Percentiles rank a stretch among this genome's conserved stretches.
phyloP scores from a whole-genome alignment of 2,888 invertebrate genomes.

The Microplitis manilae region DNA sequence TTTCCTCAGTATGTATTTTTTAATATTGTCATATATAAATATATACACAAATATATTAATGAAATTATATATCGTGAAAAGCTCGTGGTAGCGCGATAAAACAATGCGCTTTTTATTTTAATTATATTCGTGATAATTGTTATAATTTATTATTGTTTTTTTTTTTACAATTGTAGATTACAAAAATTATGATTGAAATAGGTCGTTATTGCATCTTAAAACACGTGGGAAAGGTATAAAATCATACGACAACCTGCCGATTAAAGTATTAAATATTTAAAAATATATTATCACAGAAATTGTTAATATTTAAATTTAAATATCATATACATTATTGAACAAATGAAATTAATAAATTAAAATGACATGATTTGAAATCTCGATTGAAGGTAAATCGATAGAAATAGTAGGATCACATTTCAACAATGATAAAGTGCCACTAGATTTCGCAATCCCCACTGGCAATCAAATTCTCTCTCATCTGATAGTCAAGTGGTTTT shows the following conservation, averaged over 20 bases:
- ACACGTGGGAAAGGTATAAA: conserved; percentile 73
- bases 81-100: conserved; percentile 48
- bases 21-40: conserved; percentile 30
- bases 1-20: conserved; percentile 44
- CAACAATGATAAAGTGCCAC: conserved; percentile 5
- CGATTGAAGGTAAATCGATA: neutral
- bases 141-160: neutral
- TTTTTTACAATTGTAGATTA: conserved; percentile 26
- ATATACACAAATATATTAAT: conserved; percentile 43
- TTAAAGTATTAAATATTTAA: neutral
- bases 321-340: neutral
- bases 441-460: neutral
- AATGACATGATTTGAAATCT: neutral
- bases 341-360: neutral
- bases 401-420: neutral
- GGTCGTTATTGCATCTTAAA: conserved; percentile 54
- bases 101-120: conserved; percentile 20
- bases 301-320: too few species aligned
- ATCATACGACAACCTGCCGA: conserved; percentile 41
- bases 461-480: conserved; percentile 9
- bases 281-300: too few species aligned
- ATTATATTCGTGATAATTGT: neutral
- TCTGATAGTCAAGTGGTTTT: conserved; percentile 3
- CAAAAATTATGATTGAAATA: conserved; percentile 37
- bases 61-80: conserved; percentile 45